These are phyloP conservation scores for Lithobates sylvaticus DNA, from an alignment of 2,797 vertebrate genomes.

Conservation along the genomic window DNA sequence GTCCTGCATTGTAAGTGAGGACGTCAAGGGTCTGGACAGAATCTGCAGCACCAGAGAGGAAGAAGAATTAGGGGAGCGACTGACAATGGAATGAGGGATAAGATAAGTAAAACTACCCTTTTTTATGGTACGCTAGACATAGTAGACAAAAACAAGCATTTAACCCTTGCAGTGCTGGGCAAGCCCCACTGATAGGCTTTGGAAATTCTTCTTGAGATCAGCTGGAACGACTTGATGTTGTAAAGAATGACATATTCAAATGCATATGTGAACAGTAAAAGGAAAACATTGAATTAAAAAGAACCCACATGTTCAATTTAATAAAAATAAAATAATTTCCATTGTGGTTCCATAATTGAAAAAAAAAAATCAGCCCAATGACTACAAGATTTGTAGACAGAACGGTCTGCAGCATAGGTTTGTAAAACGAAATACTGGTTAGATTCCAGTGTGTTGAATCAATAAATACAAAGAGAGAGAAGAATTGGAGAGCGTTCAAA, in stretches of 20 bases:
- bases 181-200: too few relatives aligned
- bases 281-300: background rate
- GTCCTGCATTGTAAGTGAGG: too few relatives aligned
- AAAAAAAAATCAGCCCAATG: background rate
- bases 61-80: too few relatives aligned
- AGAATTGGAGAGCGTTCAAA: constrained; percentile 49
- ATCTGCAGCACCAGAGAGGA: too few relatives aligned
- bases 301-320: background rate
- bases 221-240: too few relatives aligned
- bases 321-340: background rate
- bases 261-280: background rate
- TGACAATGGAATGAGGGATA: too few relatives aligned
- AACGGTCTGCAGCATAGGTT: constrained; percentile 21
- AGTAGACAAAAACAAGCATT: too few relatives aligned
- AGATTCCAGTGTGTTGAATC: constrained; percentile 35
- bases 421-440: constrained; percentile 45
- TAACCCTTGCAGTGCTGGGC: too few relatives aligned
- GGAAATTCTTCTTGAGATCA: too few relatives aligned
- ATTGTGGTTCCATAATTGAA: constrained; percentile 3
- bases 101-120: too few relatives aligned
- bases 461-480: constrained; percentile 45
- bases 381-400: constrained; percentile 13
- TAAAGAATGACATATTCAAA: background rate
- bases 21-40: too few relatives aligned
- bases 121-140: too few relatives aligned